phyloP scores from a whole-genome alignment of 2,888 invertebrate genomes.

The Phoenoteleia sp. region DNA sequence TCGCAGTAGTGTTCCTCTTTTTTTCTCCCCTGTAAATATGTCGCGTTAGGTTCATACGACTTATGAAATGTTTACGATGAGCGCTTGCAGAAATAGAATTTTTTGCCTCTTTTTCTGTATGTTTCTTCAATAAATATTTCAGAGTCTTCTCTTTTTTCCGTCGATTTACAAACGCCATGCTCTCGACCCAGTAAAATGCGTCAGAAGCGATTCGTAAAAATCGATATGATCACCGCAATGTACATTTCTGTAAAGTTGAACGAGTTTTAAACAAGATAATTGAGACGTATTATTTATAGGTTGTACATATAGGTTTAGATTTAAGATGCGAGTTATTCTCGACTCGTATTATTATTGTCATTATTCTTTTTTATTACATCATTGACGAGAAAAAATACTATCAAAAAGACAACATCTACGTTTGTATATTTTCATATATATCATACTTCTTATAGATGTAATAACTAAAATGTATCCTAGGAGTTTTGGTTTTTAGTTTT shows the following conservation, averaged over 20 bases:
- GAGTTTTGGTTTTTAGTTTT: conserved; percentile 11
- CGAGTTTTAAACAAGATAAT: conserved; percentile 79
- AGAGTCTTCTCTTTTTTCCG: conserved; percentile 40
- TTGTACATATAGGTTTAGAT: conserved; percentile 81
- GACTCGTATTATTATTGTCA: conserved; percentile 57
- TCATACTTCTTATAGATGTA: neutral
- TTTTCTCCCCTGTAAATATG: conserved; percentile 67
- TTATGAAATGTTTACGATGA: conserved; percentile 63
- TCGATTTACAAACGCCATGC: conserved; percentile 63
- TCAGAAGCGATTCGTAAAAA: conserved; percentile 53
- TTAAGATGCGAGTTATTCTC: conserved; percentile 49
- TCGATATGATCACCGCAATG: conserved; percentile 73
- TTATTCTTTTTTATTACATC: conserved; percentile 59
- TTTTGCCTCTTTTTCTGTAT: conserved; percentile 28
- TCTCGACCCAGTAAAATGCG: conserved; percentile 63
- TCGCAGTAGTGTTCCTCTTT: conserved; percentile 64
- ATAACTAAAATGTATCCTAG: conserved; percentile 15
- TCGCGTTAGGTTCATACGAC: conserved; percentile 66
- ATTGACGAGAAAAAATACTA: conserved; percentile 59
- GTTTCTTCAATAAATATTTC: conserved; percentile 61
- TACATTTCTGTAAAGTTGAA: conserved; percentile 85
- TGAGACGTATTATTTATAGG: conserved; percentile 84
- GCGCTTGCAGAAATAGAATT: conserved; percentile 51
- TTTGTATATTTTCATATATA: conserved; percentile 59
- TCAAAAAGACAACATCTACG: conserved; percentile 62